Evolutionary conservation across 2,888 invertebrate species (phyloP), one percentile per base, ranked within the genome.

Genomic region (Ecliptopera silaceata): DNA sequence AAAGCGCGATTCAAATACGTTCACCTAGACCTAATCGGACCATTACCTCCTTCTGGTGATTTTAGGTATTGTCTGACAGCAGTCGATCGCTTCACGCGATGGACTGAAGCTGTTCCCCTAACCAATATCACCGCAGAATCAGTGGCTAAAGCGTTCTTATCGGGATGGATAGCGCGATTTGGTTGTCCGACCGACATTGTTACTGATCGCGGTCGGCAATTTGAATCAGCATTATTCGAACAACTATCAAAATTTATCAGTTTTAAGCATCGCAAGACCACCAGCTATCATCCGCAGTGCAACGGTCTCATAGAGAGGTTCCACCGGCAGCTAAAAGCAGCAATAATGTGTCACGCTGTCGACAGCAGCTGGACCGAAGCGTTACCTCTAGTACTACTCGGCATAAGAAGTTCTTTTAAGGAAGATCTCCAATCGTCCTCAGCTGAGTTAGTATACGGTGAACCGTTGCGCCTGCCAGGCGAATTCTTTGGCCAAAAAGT

Each of bases 71-170:
- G 54, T 47, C 39, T 83, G 0, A 81, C 79, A 0, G 59, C 63
- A 22, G 60, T 75, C 6, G 72, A 77, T 41, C 50, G 72, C 4
- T 72, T 66, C 51, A 72, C 80, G 1, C 58, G 77, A 13, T 79
- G 81, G 80, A 69, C 74, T 10, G 78, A 78, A 56, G 74, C 68
- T 1, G 50, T 68, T 3, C 78, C 80, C 0, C 18, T 79, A 6
- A 1, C 13, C 8, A 26, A 43, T 6, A 22, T 22, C 4, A 22
- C 22, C 4, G 22, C 22, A 5, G 22, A 22, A 22, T 5, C 22
- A 6, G 42, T 43, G 5, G 42, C 42, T 8, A 43, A 43, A n/a
- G 42, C 42, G 13, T 10, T 43, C 2, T 26, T 43, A 12, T 4
- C 12, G 2, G 26, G 26, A 2, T 43, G 42, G 42, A 43, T 43